A percentile compares a stretch with the other conserved stretches of the same genome.
These are phyloP conservation scores for Lota lota DNA, from an alignment of 2,113 vertebrate genomes.

Conservation along the genomic window DNA sequence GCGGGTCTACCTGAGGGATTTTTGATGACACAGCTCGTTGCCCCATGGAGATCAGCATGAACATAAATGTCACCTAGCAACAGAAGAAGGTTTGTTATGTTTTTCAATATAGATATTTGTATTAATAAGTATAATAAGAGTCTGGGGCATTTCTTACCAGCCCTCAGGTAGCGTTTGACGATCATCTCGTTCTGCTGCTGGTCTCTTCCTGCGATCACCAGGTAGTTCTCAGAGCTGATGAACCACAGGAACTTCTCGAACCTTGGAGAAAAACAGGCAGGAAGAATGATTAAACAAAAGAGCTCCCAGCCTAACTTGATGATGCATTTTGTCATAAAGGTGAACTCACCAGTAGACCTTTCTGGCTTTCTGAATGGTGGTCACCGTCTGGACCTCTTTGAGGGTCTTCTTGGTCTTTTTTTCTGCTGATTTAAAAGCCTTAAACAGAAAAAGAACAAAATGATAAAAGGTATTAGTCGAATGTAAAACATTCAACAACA, in stretches of 20 bases:
- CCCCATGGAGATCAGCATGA: conserved; percentile 95
- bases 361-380: conserved; percentile 96
- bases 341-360: conserved; percentile 92
- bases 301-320: neutral
- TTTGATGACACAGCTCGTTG: conserved; percentile 96
- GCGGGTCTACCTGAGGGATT: conserved; percentile 84
- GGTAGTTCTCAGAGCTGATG: conserved; percentile 96
- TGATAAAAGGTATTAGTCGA: too few relatives aligned
- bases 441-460: neutral
- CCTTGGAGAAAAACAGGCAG: conserved; percentile 68
- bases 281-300: neutral
- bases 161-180: conserved; percentile 88
- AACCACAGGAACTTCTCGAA: conserved; percentile 99
- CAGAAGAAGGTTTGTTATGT: neutral
- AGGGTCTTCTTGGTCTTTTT: conserved; percentile 96
- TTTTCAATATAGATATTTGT: neutral
- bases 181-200: conserved; percentile 99
- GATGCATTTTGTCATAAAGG: neutral
- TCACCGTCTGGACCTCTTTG: conserved; percentile 95
- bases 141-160: conserved; percentile 71
- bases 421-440: conserved; percentile 98
- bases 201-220: conserved; percentile 92
- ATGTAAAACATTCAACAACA: neutral
- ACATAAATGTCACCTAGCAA: conserved; percentile 90
- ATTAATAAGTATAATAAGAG: neutral